Percentiles rank a stretch among this genome's conserved stretches.
These are phyloP conservation scores for Cyphomyrus discorhynchus DNA, from an alignment of 2,113 vertebrate genomes.

Conservation along the genomic window DNA sequence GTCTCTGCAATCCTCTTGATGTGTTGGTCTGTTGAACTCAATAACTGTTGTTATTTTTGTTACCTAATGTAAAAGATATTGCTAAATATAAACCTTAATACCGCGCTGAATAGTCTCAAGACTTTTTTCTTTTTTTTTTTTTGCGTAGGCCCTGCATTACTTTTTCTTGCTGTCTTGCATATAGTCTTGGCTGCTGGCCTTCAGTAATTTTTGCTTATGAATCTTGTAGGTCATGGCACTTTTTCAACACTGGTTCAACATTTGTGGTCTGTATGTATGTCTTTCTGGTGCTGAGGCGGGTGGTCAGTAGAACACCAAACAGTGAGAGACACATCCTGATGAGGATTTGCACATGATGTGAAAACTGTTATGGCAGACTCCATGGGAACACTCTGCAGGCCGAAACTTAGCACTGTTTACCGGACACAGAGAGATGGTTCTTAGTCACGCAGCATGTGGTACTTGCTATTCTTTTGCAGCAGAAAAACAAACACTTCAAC, in stretches of 20 bases:
- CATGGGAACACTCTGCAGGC: neutral
- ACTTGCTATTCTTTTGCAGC: neutral
- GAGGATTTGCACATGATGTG: neutral
- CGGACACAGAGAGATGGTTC: neutral
- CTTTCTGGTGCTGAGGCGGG: neutral
- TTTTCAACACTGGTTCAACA: neutral
- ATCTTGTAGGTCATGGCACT: neutral
- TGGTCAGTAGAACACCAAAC: neutral
- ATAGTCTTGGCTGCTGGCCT: slow-evolving; percentile 30
- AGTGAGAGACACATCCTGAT: neutral
- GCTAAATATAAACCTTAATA: neutral
- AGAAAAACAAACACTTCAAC: neutral
- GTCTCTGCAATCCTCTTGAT: neutral
- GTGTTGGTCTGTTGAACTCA: neutral
- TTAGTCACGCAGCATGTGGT: neutral
- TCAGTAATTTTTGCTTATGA: slow-evolving; percentile 20
- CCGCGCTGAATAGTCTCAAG: neutral
- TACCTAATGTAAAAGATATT: neutral
- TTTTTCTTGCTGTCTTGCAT: slow-evolving; percentile 19
- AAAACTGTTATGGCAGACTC: neutral
- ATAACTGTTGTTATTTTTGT: neutral
- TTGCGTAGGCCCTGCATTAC: neutral
- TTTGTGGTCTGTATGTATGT: neutral
- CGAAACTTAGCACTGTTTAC: neutral
- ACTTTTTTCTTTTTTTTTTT: neutral